These are phyloP conservation scores for Melipona quadrifasciata DNA, from an alignment of 1,140 invertebrate species.

Conservation along the genomic window DNA sequence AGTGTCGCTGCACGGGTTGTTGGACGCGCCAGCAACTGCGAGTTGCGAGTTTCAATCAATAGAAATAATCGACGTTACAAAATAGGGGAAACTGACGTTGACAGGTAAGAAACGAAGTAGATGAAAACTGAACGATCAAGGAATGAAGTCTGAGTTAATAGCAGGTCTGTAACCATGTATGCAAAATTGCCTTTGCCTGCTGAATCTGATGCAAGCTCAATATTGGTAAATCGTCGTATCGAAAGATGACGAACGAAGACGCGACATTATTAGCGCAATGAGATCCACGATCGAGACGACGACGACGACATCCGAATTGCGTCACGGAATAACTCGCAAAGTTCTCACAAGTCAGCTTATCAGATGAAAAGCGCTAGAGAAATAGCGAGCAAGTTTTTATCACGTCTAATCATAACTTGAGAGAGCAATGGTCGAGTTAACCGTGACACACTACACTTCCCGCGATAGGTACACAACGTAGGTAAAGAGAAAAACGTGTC, in stretches of 20 bases:
- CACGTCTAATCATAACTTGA: conserved; percentile 38
- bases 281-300: background rate
- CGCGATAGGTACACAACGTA: background rate
- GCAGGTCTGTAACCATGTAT: too few species aligned
- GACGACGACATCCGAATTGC: background rate
- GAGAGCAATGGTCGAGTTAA: conserved; percentile 3
- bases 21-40: conserved; percentile 83
- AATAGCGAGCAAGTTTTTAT: conserved; percentile 42
- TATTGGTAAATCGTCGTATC: background rate
- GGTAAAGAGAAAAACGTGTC: background rate
- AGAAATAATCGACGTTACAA: background rate
- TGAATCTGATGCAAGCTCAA: background rate
- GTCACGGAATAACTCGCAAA: background rate
- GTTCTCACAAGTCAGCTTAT: conserved; percentile 7
- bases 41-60: background rate
- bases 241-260: background rate
- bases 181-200: background rate
- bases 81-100: background rate
- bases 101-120: too few species aligned
- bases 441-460: background rate
- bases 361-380: background rate
- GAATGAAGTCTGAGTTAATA: too few species aligned
- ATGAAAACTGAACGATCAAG: background rate
- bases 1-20: conserved; percentile 86
- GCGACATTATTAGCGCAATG: background rate